Evolutionary conservation across 2,797 vertebrate genomes (phyloP).

Genomic region (Anabas testudineus): DNA sequence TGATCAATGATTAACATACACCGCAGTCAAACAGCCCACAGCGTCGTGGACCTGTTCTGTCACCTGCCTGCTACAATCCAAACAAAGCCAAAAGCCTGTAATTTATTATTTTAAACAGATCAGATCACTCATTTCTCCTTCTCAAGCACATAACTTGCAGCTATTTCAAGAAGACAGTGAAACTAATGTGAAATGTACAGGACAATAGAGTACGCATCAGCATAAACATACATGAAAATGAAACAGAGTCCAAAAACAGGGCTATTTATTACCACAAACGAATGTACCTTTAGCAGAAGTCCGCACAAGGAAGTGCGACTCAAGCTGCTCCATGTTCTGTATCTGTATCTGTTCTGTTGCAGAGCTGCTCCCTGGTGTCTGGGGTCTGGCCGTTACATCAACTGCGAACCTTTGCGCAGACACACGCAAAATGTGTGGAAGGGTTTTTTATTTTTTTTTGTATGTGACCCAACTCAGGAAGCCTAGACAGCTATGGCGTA

Average conservation of each 20-base stretch:
- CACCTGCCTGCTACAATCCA: constrained; percentile 4
- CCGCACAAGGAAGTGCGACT: constrained; percentile 27
- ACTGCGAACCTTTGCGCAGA: not conserved
- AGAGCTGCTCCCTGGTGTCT: not conserved
- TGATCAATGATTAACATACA: constrained; percentile 47
- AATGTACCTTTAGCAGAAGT: constrained; percentile 61
- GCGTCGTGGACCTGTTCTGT: not conserved
- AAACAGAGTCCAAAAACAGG: constrained; percentile 1
- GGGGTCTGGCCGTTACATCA: not conserved
- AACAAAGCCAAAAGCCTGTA: constrained; percentile 6
- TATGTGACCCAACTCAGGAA: constrained; percentile 14
- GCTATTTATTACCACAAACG: accelerated
- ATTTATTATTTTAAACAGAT: constrained; percentile 1
- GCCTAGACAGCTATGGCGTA: not conserved
- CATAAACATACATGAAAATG: not conserved
- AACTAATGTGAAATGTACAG: not conserved
- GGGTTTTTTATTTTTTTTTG: too few relatives aligned
- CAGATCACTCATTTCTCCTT: not conserved
- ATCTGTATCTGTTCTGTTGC: not conserved
- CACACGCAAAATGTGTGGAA: too few relatives aligned
- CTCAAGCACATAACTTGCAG: constrained; percentile 21
- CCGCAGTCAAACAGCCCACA: not conserved
- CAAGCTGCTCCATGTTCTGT: constrained; percentile 32
- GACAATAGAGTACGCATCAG: not conserved
- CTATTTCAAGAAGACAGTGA: constrained; percentile 1